Percentiles rank a stretch among this genome's conserved stretches.
These are phyloP conservation scores for Brachyopa scutellaris DNA, from an alignment of 2,888 invertebrate genomes.

Conservation along the genomic window DNA sequence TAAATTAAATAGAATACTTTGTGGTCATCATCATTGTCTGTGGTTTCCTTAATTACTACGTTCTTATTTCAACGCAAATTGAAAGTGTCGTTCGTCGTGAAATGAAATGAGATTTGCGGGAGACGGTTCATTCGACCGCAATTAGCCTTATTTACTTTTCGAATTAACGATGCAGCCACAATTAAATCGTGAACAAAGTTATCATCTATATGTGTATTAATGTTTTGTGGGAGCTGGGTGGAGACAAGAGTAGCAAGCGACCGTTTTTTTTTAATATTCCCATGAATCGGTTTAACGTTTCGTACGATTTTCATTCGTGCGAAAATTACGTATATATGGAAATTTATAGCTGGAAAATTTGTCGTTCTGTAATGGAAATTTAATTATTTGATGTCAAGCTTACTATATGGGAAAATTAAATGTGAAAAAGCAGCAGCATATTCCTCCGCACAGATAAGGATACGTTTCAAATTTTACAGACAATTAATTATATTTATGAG, in stretches of 20 bases:
- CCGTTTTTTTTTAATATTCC: too few species aligned
- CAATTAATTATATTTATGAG: conserved; percentile 7
- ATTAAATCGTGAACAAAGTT: conserved; percentile 43
- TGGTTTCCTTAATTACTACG: conserved; percentile 39
- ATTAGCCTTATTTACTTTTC: conserved; percentile 60
- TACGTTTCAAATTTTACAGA: background rate
- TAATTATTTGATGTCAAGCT: conserved; percentile 59
- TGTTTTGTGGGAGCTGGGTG: background rate
- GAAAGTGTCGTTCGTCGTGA: conserved; percentile 48
- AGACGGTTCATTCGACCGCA: conserved; percentile 61
- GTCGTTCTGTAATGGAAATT: conserved; percentile 48
- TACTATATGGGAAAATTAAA: conserved; percentile 15
- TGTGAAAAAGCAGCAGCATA: background rate
- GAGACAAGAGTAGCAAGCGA: background rate
- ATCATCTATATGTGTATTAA: conserved; percentile 17
- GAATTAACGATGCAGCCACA: conserved; percentile 50
- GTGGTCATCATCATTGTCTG: background rate
- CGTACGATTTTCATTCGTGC: conserved; percentile 7
- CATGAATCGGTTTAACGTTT: too few species aligned
- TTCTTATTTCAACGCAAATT: conserved; percentile 49
- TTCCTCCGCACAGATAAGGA: background rate
- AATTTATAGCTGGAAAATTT: conserved; percentile 55
- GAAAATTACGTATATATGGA: conserved; percentile 35
- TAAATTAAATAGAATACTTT: conserved; percentile 14
- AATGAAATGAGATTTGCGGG: conserved; percentile 51